Conservation (phyloP, 37 sponge, comb jelly and placozoan species). For the Oopsacas minuta region DNA sequence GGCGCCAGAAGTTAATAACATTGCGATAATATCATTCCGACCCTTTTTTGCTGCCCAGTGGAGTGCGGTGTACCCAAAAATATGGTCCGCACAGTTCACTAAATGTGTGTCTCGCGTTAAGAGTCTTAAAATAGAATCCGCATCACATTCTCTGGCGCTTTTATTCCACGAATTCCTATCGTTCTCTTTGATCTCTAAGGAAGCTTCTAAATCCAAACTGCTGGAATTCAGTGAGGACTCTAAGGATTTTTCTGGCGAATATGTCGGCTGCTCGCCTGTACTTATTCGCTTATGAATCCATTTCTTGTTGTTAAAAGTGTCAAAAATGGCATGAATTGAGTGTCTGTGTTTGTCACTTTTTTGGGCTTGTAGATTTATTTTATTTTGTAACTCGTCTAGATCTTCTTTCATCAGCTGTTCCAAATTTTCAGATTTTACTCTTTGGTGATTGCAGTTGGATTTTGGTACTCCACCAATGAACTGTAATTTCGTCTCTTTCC, state of each 20-base stretch:
- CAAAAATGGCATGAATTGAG: neutral
- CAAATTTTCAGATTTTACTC: neutral
- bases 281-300: neutral
- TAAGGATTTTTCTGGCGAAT: neutral
- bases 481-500: neutral
- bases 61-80: neutral
- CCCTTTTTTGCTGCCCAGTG: conserved; percentile 10
- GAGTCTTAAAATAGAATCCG: neutral
- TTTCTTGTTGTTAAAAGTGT: neutral
- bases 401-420: neutral
- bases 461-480: neutral
- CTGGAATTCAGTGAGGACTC: neutral
- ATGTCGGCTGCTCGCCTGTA: neutral
- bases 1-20: conserved; percentile 12
- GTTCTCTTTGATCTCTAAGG: conserved; percentile 11
- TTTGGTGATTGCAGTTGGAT: neutral
- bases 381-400: conserved; percentile 2
- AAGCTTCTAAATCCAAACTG: neutral
- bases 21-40: neutral
- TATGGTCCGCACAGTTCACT: neutral
- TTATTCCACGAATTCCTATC: conserved; percentile 3
- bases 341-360: neutral
- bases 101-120: conserved; percentile 2
- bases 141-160: neutral
- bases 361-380: neutral